Conservation (phyloP, 2,888 invertebrate genomes). For the Cantharis rufa region DNA sequence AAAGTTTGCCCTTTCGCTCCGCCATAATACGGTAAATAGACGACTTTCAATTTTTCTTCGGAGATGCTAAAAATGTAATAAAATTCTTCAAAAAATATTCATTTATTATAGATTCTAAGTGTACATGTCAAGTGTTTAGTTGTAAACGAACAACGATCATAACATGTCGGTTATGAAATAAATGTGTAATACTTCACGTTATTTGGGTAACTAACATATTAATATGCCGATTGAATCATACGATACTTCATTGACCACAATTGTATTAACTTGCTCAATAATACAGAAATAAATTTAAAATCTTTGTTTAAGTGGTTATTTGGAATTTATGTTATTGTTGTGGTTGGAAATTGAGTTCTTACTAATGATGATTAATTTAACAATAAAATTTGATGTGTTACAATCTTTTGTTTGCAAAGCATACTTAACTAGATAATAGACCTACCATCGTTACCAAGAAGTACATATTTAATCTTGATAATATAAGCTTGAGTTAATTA, state of each 20-base stretch:
- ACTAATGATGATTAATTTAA: background rate
- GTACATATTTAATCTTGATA: too few relatives aligned
- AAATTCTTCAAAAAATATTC: background rate
- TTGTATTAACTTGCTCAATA: background rate
- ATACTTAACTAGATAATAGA: background rate
- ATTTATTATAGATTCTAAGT: background rate
- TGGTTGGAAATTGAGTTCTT: background rate
- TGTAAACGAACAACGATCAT: background rate
- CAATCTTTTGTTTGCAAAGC: background rate
- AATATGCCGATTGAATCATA: slow-evolving; percentile 19
- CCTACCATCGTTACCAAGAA: background rate
- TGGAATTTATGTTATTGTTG: background rate
- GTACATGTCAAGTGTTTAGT: background rate
- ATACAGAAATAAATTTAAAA: background rate
- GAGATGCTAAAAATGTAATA: background rate
- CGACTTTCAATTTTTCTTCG: slow-evolving; percentile 42
- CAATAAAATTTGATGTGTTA: background rate
- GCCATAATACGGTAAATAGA: slow-evolving; percentile 69
- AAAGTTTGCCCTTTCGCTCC: slow-evolving; percentile 72
- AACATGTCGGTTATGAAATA: background rate
- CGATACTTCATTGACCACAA: slow-evolving; percentile 5
- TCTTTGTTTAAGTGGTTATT: background rate
- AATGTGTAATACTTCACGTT: slow-evolving; percentile 11
- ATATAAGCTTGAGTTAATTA: too few relatives aligned
- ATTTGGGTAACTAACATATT: slow-evolving; percentile 16